Evolutionary conservation across 2,113 vertebrate genomes (phyloP).

Genomic region (Notothenia coriiceps): DNA sequence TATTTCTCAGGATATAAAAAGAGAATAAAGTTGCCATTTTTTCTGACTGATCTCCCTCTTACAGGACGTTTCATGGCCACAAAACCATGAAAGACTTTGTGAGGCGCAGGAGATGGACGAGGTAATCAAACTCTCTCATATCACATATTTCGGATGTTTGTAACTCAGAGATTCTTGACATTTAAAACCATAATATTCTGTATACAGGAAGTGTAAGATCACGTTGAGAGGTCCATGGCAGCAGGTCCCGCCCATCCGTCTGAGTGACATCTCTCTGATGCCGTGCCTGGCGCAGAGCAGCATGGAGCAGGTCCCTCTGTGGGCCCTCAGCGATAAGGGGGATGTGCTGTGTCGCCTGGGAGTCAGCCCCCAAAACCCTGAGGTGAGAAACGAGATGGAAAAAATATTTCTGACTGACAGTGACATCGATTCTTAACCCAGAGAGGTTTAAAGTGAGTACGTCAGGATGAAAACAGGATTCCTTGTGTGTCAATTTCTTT

Average conservation of each 20-base stretch:
- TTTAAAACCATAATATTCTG: not conserved
- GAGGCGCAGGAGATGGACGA: conserved; percentile 92
- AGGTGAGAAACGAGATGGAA: conserved; percentile 82
- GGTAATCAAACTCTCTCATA: conserved; percentile 75
- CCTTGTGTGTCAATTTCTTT: too few relatives aligned
- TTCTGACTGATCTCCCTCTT: conserved; percentile 25
- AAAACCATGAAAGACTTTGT: conserved; percentile 99
- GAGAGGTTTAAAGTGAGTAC: not conserved
- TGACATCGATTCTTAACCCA: too few relatives aligned
- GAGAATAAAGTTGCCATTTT: not conserved
- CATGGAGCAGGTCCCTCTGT: conserved; percentile 88
- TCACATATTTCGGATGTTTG: not conserved
- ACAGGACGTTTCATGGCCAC: conserved; percentile 94
- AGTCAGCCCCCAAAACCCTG: conserved; percentile 87
- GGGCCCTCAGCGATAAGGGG: conserved; percentile 97
- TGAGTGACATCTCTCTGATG: conserved; percentile 92
- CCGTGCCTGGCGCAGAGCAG: conserved; percentile 84
- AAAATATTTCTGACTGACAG: not conserved
- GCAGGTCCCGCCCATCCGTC: conserved; percentile 90
- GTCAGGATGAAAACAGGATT: not conserved
- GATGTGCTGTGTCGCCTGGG: conserved; percentile 95
- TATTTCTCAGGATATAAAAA: not conserved
- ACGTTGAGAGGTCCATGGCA: conserved; percentile 91
- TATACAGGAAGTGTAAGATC: conserved; percentile 93
- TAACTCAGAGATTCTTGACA: not conserved